Conservation (phyloP, 2,113 vertebrate genomes). For the Pteruthius melanotis region DNA sequence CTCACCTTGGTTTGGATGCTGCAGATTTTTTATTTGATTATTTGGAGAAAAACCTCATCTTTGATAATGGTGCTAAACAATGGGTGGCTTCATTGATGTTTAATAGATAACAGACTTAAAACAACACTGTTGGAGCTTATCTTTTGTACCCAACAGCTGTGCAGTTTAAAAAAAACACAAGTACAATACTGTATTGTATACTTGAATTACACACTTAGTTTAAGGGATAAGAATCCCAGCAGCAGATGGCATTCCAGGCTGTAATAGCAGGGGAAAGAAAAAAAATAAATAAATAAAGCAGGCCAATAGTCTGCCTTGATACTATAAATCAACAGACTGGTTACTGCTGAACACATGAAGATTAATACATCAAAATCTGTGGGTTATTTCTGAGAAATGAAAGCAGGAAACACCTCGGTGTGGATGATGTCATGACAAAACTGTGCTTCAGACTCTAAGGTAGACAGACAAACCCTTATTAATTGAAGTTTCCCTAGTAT, state of each 20-base stretch:
- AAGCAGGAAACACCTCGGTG: neutral
- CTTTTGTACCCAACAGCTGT: slow-evolving; percentile 65
- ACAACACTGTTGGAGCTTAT: slow-evolving; percentile 19
- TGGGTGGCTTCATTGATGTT: slow-evolving; percentile 51
- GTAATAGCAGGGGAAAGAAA: slow-evolving; percentile 13
- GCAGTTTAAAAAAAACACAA: slow-evolving; percentile 54
- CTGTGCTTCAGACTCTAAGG: neutral
- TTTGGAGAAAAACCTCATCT: slow-evolving; percentile 22
- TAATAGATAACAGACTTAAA: slow-evolving; percentile 67
- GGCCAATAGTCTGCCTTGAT: slow-evolving; percentile 31
- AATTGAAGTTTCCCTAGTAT: neutral
- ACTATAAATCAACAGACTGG: slow-evolving; percentile 59
- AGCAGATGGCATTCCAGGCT: slow-evolving; percentile 70
- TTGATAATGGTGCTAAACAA: slow-evolving; percentile 46
- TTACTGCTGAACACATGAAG: slow-evolving; percentile 5
- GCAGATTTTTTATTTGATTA: slow-evolving; percentile 64
- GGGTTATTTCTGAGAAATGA: neutral
- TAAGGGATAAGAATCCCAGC: slow-evolving; percentile 65
- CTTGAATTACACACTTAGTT: slow-evolving; percentile 66
- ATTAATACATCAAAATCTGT: slow-evolving; percentile 53
- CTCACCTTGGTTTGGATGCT: slow-evolving; percentile 10
- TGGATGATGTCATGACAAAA: neutral
- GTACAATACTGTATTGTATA: slow-evolving; percentile 52
- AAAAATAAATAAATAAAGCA: neutral
- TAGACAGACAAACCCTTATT: neutral